Percentiles rank a stretch among this genome's conserved stretches.
phyloP scores from a whole-genome alignment of 1,140 invertebrate species.

The Tetragonula clypearis region DNA sequence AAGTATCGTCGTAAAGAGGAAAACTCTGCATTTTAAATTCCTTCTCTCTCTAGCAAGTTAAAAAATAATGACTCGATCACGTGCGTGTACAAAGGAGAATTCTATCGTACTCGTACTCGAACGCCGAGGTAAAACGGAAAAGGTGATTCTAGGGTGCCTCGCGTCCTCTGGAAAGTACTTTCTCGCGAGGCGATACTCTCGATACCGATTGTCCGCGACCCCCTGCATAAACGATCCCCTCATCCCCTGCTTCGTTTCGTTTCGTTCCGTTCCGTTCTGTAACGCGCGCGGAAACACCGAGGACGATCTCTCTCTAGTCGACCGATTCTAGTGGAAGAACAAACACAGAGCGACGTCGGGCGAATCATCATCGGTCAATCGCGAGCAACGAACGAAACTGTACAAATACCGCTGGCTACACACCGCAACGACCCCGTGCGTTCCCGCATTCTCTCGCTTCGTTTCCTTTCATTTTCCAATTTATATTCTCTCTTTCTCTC shows the following conservation, averaged over 20 bases:
- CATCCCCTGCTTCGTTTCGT: not conserved
- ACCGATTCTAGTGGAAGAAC: slow-evolving; percentile 60
- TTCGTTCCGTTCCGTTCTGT: not conserved
- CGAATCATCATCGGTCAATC: slow-evolving; percentile 33
- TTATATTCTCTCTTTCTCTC: not conserved
- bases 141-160: not conserved
- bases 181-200: slow-evolving; percentile 26
- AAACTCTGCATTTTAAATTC: not conserved
- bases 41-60: slow-evolving; percentile 2
- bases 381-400: slow-evolving; percentile 43
- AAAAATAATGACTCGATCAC: slow-evolving; percentile 42
- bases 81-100: slow-evolving; percentile 12
- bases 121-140: slow-evolving; percentile 12
- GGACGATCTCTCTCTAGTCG: not conserved
- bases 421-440: not conserved
- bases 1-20: not conserved
- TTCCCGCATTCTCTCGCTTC: not conserved
- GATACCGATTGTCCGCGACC: not conserved
- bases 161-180: slow-evolving; percentile 10
- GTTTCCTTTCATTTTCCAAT: not conserved
- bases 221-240: slow-evolving; percentile 26
- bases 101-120: not conserved
- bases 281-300: not conserved
- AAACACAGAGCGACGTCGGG: slow-evolving; percentile 17
- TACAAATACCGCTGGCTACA: slow-evolving; percentile 38